A percentile compares a stretch with the other conserved stretches of the same genome.
These are phyloP conservation scores for Notarius quadriscutis DNA, from an alignment of 2,113 vertebrate genomes.

Conservation along the genomic window DNA sequence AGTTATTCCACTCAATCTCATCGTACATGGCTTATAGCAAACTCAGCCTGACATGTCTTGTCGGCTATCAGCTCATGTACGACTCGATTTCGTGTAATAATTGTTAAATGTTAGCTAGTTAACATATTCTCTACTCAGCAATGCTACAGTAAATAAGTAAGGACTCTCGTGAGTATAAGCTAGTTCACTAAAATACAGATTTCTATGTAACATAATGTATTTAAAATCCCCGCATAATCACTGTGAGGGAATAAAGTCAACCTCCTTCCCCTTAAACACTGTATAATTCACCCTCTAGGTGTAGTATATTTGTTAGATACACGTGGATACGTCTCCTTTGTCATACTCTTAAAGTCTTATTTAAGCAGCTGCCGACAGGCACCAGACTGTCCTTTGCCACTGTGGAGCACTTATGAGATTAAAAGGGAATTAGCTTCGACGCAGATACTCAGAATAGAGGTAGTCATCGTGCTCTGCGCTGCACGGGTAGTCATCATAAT, in stretches of 20 bases:
- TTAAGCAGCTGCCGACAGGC: conserved; percentile 57
- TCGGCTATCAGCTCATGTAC: too few species aligned
- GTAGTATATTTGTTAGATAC: neutral
- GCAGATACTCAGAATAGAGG: conserved; percentile 57
- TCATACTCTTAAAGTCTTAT: conserved; percentile 45
- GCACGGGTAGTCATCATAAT: conserved; percentile 51
- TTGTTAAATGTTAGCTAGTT: neutral
- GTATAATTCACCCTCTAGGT: neutral
- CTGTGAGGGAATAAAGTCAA: neutral
- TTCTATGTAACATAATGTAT: neutral
- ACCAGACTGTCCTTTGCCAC: conserved; percentile 58
- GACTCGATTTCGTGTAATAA: too few species aligned
- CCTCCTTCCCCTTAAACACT: neutral
- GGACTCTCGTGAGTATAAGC: too few species aligned
- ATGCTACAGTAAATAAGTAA: neutral
- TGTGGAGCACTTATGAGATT: conserved; percentile 70
- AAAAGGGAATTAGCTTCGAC: conserved; percentile 72
- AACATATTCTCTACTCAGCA: too few species aligned
- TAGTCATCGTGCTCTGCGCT: conserved; percentile 42
- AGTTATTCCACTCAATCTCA: too few species aligned
- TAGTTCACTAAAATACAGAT: neutral
- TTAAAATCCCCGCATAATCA: neutral
- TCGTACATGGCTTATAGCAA: too few species aligned
- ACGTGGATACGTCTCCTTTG: conserved; percentile 15
- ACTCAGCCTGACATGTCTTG: too few species aligned